Evolutionary conservation across 2,888 invertebrate species (phyloP), one percentile per base, ranked within the genome.

Genomic region (Cylindroiulus punctatus): DNA sequence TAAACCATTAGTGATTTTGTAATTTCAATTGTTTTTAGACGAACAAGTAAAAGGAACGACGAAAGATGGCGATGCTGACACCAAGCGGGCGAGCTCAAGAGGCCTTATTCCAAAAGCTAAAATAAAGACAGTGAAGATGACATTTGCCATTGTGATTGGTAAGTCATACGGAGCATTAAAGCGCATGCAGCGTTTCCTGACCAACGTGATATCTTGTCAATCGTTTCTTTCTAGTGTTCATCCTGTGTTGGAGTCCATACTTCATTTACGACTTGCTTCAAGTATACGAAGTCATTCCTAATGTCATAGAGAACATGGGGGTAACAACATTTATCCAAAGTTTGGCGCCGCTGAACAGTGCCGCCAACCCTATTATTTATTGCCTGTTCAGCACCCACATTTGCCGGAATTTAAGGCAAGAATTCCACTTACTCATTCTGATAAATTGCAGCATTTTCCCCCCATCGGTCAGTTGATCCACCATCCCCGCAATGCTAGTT

Each of bases 71-170:
- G 90, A 90, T 76, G 89, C 89, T 17, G 93, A 93, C 88, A 94
- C 94, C 44, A 92, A 96, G 81, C 92, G 97, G 84, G 96, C 96
- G 0, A 97, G 97, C 90, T 97, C 97, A 36, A 93, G 97, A 85
- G 98, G 98, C 82, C 94, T 98, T 87, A 98, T 98, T 90, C 98
- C 98, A 0, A 94, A 96, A 88, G 98, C 98, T 47, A 98, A 98
- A 92, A 96, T 98, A 89, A 98, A 98, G 93, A 98, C 97, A 22
- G 96, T 98, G 88, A 98, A 98, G 92, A 98, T 98, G 97, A 98
- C 98, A 0, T 95, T 98, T 89, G 97, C 97, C 89, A 98, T 98
- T 89, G 97, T 98, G 87, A 96, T 97, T 89, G 96, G 96, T 96
- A 91, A 94, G 94, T 92, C 87, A 30, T 44, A 17, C 14, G 44